Conservation (phyloP, 2,113 vertebrate genomes). For the Ramphastos sulfuratus region DNA sequence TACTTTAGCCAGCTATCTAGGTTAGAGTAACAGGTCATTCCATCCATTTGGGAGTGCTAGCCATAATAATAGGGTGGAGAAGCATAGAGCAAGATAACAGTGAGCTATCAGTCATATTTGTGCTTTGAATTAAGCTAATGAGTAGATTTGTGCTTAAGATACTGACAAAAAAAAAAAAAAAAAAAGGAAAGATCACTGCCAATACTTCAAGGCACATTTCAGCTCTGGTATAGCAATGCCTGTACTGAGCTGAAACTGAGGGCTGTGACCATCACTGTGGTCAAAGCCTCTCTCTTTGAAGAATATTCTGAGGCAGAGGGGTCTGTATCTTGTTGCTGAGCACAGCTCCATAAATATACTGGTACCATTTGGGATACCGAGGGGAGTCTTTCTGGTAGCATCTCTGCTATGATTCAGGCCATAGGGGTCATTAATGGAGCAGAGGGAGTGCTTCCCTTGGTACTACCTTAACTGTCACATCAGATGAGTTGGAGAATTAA, state of each 20-base stretch:
- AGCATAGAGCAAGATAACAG: background rate
- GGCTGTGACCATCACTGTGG: background rate
- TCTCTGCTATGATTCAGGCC: background rate
- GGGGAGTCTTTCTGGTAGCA: background rate
- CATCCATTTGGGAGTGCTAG: constrained; percentile 31
- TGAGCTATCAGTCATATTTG: background rate
- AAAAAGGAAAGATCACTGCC: background rate
- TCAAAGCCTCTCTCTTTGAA: background rate
- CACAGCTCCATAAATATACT: background rate
- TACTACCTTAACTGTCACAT: background rate
- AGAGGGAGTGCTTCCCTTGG: background rate
- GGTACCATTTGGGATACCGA: background rate
- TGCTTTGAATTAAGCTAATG: background rate
- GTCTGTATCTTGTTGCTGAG: background rate
- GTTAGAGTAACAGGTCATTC: background rate
- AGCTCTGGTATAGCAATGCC: background rate
- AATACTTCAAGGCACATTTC: background rate
- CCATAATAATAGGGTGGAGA: constrained; percentile 45
- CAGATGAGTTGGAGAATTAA: background rate
- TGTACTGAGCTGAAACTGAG: background rate
- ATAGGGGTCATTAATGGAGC: background rate
- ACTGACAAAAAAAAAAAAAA: background rate
- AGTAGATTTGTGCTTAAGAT: constrained; percentile 19
- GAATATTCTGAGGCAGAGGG: background rate
- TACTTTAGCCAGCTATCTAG: background rate